Evolutionary conservation across 1,140 invertebrate species (phyloP).

Genomic region (Polyergus mexicanus): DNA sequence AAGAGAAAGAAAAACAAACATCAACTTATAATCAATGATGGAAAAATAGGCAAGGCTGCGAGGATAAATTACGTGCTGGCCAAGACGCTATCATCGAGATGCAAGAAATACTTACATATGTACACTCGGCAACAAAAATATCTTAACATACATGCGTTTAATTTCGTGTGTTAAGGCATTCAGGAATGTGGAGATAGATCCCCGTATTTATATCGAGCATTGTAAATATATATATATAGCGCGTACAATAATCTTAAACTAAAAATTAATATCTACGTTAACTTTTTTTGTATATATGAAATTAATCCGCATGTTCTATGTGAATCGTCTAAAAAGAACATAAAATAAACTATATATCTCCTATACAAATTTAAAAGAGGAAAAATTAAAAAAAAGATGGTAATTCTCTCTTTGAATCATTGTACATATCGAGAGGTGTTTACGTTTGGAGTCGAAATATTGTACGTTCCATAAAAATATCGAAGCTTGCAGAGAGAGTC

Average conservation of each 20-base stretch:
- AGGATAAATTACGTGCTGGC: background rate
- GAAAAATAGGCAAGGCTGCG: conserved; percentile 28
- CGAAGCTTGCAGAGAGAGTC: background rate
- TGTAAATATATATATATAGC: background rate
- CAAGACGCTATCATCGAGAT: background rate
- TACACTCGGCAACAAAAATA: background rate
- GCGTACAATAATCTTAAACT: background rate
- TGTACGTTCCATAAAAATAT: background rate
- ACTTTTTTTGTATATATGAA: background rate
- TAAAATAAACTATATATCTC: background rate
- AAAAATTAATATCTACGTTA: conserved; percentile 11
- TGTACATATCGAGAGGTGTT: background rate
- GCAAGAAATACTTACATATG: background rate
- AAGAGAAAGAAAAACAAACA: conserved; percentile 54
- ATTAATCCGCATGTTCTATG: background rate
- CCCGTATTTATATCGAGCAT: background rate
- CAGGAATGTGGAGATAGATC: no score
- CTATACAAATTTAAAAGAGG: background rate
- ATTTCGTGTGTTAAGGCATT: no score
- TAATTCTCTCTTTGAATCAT: background rate
- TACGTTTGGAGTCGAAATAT: conserved; percentile 4
- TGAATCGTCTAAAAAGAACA: background rate
- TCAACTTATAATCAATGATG: conserved; percentile 44
- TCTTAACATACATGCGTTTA: no score
- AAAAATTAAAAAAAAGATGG: background rate